Percentiles rank a stretch among this genome's conserved stretches.
Conservation (phyloP, 2,797 vertebrate genomes). For the Darevskia nairensis region DNA sequence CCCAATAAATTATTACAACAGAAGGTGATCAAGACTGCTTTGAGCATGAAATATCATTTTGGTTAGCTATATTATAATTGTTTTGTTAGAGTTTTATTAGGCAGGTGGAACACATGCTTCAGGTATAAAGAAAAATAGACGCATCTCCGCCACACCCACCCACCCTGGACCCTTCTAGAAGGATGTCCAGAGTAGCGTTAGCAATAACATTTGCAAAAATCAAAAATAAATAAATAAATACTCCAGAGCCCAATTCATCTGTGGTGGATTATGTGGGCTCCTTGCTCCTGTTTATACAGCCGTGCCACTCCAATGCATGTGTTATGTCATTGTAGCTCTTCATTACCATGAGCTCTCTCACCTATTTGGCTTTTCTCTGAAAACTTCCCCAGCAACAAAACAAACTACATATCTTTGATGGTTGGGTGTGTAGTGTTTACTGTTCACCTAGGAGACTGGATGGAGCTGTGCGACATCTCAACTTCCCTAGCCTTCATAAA, state of each 20-base stretch:
- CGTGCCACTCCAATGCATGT: not conserved
- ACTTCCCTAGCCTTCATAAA: slow-evolving; percentile 26
- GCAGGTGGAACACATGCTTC: slow-evolving; percentile 17
- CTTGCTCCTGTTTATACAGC: not conserved
- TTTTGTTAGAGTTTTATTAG: not conserved
- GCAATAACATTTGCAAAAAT: not conserved
- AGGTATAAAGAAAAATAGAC: slow-evolving; percentile 23
- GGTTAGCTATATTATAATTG: not conserved
- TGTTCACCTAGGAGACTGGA: slow-evolving; percentile 34
- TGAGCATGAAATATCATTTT: not conserved
- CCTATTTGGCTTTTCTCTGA: not conserved
- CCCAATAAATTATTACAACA: no score
- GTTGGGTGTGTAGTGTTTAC: slow-evolving; percentile 2
- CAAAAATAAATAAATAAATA: not conserved
- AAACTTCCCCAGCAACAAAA: slow-evolving; percentile 4
- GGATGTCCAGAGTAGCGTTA: slow-evolving; percentile 22
- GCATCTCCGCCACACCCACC: not conserved
- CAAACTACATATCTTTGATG: slow-evolving; percentile 21
- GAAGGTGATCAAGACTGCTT: not conserved
- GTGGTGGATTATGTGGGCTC: not conserved
- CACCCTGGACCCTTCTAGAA: slow-evolving; percentile 21
- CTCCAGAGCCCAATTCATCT: not conserved
- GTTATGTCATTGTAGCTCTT: not conserved
- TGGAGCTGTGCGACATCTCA: slow-evolving; percentile 17
- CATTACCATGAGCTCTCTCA: not conserved